Conservation (phyloP, 1,140 invertebrate species). For the Hyles vespertilio region DNA sequence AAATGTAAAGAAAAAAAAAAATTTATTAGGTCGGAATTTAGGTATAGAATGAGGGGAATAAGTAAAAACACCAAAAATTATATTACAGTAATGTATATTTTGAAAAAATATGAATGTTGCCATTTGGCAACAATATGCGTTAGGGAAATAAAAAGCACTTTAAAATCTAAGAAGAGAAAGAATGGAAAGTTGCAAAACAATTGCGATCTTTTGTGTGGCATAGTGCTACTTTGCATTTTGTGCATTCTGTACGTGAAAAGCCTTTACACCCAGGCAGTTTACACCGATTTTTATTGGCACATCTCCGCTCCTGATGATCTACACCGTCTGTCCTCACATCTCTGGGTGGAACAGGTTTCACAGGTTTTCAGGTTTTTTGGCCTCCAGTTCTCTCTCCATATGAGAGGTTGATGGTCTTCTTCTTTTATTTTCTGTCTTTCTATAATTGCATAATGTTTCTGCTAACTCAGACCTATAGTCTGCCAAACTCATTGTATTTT, state of each 20-base stretch:
- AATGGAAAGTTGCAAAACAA: conserved; percentile 24
- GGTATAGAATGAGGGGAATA: conserved; percentile 5
- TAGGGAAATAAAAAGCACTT: conserved; percentile 6
- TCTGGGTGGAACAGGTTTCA: conserved; percentile 19
- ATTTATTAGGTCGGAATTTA: neutral
- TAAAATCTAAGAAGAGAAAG: conserved; percentile 1
- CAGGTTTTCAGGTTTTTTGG: too few species aligned
- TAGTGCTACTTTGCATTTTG: conserved; percentile 20
- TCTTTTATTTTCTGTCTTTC: conserved; percentile 25
- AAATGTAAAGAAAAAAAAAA: conserved; percentile 3
- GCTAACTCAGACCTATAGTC: conserved; percentile 25
- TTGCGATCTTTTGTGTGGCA: conserved; percentile 17
- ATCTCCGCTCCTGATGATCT: conserved; percentile 19
- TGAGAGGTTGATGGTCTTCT: conserved; percentile 22
- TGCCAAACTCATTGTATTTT: too few species aligned
- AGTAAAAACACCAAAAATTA: conserved; percentile 3
- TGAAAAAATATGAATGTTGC: conserved; percentile 12
- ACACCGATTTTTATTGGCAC: conserved; percentile 26
- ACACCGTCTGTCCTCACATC: conserved; percentile 20
- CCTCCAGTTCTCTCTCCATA: conserved; percentile 17
- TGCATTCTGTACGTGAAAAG: conserved; percentile 21
- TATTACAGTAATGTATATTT: conserved; percentile 3
- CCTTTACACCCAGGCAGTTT: conserved; percentile 24
- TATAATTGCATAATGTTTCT: conserved; percentile 23
- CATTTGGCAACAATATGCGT: conserved; percentile 11